Evolutionary conservation across 2,113 vertebrate species (phyloP).

Genomic region (Thomomys bottae): DNA sequence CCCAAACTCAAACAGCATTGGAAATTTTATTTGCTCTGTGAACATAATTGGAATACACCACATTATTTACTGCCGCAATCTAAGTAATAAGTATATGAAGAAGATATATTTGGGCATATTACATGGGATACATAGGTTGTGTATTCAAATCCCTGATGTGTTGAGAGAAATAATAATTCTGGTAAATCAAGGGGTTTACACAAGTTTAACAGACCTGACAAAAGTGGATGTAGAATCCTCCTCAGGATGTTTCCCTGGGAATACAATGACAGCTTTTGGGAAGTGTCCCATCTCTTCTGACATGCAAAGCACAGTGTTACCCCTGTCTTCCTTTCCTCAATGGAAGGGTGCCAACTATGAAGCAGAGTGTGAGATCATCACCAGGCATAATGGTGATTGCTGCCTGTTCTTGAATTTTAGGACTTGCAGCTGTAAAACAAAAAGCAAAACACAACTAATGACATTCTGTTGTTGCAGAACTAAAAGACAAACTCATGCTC

Average conservation of each 20-base stretch:
- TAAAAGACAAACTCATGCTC: too few relatives aligned
- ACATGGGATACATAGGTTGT: background rate
- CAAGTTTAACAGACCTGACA: background rate
- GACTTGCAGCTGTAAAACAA: background rate
- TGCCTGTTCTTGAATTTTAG: background rate
- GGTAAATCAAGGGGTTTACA: background rate
- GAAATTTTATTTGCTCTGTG: background rate
- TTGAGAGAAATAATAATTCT: slow-evolving; percentile 12
- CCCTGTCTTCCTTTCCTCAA: background rate
- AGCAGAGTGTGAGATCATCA: background rate
- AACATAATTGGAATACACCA: background rate
- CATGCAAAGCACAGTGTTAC: background rate
- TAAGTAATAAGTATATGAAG: background rate
- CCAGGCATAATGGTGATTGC: background rate
- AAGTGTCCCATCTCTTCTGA: background rate
- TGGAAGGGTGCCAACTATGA: background rate
- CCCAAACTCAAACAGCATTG: background rate
- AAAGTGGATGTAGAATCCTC: background rate
- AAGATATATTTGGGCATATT: background rate
- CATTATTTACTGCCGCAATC: background rate
- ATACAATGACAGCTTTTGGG: background rate
- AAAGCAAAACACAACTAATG: too few relatives aligned
- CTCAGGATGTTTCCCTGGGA: background rate
- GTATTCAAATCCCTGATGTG: background rate
- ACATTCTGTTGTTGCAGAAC: too few relatives aligned